These are phyloP conservation scores for Antigone vipio DNA, from an alignment of 2,113 vertebrate genomes.

Conservation along the genomic window DNA sequence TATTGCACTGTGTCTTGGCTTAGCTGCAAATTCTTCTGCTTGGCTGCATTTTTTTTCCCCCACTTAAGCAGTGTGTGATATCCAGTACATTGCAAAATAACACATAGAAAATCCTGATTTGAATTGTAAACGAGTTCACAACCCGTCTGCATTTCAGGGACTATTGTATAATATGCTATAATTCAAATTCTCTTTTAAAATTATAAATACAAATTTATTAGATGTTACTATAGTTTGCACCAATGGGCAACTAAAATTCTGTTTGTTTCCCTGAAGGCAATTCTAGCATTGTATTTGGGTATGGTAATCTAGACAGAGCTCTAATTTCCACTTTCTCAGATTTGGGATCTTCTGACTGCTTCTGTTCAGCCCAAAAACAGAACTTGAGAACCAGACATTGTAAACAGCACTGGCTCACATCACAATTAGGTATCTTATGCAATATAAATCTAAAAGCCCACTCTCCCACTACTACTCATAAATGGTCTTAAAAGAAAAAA, in stretches of 20 bases:
- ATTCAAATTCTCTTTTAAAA: not conserved
- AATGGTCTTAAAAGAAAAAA: not conserved
- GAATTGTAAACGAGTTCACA: not conserved
- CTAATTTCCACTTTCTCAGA: not conserved
- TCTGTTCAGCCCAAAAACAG: not conserved
- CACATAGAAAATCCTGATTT: not conserved
- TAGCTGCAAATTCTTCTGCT: not conserved
- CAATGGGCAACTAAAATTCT: not conserved
- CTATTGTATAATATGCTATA: not conserved
- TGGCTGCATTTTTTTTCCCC: not conserved
- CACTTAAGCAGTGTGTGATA: not conserved
- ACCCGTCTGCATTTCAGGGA: not conserved
- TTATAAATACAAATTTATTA: not conserved
- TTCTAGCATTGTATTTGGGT: not conserved
- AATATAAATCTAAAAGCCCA: not conserved
- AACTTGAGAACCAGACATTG: not conserved
- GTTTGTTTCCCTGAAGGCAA: not conserved
- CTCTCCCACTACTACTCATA: not conserved
- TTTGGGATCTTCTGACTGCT: not conserved
- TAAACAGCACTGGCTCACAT: not conserved
- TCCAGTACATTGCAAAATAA: not conserved
- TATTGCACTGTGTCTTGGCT: not conserved
- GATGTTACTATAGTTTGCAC: not conserved
- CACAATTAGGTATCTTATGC: not conserved
- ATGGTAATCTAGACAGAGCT: not conserved